These are phyloP conservation scores for Odontamblyopus lacepedii DNA, from an alignment of 2,797 vertebrate species.

Conservation along the genomic window DNA sequence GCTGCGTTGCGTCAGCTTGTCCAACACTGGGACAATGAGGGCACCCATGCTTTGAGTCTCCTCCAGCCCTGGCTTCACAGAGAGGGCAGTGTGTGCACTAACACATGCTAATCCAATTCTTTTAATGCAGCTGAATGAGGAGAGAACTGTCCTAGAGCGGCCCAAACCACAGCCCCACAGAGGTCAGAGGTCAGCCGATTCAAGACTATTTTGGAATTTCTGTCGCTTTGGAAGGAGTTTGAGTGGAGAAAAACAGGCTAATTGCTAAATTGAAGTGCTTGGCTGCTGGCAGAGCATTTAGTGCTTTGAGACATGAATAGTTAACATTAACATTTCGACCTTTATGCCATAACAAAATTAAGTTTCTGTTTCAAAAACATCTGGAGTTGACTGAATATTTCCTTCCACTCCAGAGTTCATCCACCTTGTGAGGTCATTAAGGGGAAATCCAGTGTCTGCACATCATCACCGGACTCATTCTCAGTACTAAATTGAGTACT, in stretches of 20 bases:
- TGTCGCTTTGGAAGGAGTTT: not conserved
- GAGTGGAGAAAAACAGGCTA: not conserved
- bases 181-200: constrained; percentile 34
- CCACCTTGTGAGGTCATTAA: not conserved
- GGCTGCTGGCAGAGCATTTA: not conserved
- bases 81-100: constrained; percentile 55
- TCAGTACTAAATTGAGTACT: too few species aligned
- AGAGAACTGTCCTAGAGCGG: constrained; percentile 9
- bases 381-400: too few species aligned
- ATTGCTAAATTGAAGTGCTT: not conserved
- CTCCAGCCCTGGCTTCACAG: constrained; percentile 51
- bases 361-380: too few species aligned
- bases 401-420: too few species aligned
- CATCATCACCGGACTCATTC: too few species aligned
- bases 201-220: constrained; percentile 23
- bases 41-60: constrained; percentile 30
- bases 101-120: constrained; percentile 67
- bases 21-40: constrained; percentile 42
- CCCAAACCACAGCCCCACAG: not conserved
- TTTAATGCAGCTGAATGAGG: constrained; percentile 57
- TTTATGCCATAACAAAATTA: not conserved
- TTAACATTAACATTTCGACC: not conserved
- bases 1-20: constrained; percentile 46
- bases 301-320: not conserved
- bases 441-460: not conserved